phyloP scores from a whole-genome alignment of 2,888 invertebrate genomes.

The Dusona sp. region DNA sequence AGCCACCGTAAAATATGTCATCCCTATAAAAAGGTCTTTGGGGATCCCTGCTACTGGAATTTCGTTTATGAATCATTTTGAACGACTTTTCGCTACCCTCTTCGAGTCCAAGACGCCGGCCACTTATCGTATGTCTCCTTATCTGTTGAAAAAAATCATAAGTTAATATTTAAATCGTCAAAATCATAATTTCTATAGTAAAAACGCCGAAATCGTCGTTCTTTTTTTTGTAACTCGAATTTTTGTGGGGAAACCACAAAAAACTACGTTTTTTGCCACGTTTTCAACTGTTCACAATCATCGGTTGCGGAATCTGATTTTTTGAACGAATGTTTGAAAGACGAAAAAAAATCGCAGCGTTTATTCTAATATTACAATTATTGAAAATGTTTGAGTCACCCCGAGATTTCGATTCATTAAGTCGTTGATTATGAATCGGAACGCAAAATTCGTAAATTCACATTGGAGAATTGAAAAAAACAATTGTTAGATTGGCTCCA shows the following conservation, averaged over 20 bases:
- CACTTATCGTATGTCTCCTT: conserved; percentile 87
- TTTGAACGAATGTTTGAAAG: background rate
- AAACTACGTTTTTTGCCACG: background rate
- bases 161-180: too few species aligned
- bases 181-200: background rate
- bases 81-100: conserved; percentile 81
- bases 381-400: too few species aligned
- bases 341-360: background rate
- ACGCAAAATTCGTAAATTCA: too few species aligned
- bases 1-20: conserved; percentile 96
- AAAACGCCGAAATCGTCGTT: background rate
- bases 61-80: conserved; percentile 78
- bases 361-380: too few species aligned
- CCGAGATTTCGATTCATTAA: too few species aligned
- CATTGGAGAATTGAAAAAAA: too few species aligned
- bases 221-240: background rate
- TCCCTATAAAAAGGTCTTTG: conserved; percentile 93
- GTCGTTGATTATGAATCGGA: too few species aligned
- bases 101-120: conserved; percentile 85
- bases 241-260: background rate
- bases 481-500: too few species aligned
- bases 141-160: conserved; percentile 71
- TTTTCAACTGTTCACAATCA: background rate
- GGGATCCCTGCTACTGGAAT: conserved; percentile 85
- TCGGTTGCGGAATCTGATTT: background rate